Conservation (phyloP, 1,140 invertebrate genomes). For the Myzus persicae region DNA sequence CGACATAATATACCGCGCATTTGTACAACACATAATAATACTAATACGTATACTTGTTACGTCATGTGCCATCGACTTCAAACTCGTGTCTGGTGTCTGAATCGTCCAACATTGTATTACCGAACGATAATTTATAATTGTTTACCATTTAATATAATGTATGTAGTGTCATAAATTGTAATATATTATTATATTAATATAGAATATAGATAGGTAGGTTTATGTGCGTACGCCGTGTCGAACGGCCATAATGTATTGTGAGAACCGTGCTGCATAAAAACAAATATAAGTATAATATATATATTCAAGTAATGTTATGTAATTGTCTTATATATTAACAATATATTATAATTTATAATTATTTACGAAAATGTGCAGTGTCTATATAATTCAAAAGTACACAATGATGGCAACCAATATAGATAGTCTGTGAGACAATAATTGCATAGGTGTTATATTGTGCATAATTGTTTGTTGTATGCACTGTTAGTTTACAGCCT, state of each 20-base stretch:
- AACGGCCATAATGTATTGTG: background rate
- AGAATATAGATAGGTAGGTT: background rate
- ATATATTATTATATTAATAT: no score
- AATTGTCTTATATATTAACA: no score
- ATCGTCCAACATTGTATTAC: background rate
- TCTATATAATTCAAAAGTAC: no score
- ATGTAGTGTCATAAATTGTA: no score
- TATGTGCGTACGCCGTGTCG: background rate
- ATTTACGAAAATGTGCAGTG: background rate
- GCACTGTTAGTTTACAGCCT: background rate
- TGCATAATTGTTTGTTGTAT: background rate
- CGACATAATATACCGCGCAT: background rate
- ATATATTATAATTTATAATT: background rate
- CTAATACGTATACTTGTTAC: background rate
- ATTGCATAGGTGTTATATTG: background rate
- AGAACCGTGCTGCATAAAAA: background rate
- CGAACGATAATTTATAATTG: background rate
- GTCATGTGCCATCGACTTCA: background rate
- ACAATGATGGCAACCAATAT: no score
- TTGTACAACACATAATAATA: background rate
- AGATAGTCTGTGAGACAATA: no score
- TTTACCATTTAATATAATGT: background rate
- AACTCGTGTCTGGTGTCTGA: background rate
- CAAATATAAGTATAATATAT: background rate
- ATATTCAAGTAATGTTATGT: no score